Conservation (phyloP, 2,888 invertebrate genomes). For the Euproctis similis region DNA sequence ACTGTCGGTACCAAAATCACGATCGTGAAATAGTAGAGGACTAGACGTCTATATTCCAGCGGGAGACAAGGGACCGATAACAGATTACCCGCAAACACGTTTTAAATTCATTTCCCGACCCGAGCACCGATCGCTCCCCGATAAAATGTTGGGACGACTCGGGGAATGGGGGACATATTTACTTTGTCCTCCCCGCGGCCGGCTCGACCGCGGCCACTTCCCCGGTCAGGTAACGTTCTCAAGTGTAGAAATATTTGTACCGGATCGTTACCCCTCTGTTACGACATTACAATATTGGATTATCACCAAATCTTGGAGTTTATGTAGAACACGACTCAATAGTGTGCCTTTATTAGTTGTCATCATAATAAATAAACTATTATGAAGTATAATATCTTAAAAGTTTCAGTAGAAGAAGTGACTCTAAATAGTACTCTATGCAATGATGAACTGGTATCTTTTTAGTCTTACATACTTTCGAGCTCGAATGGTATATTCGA, state of each 20-base stretch:
- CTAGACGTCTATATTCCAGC: constrained; percentile 69
- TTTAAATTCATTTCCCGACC: constrained; percentile 76
- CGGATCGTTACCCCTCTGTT: constrained; percentile 61
- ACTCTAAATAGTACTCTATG: no score
- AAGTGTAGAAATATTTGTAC: constrained; percentile 73
- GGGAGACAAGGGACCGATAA: constrained; percentile 75
- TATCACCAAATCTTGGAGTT: constrained; percentile 42
- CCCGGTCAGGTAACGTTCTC: constrained; percentile 69
- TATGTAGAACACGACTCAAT: constrained; percentile 32
- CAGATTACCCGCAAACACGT: constrained; percentile 77
- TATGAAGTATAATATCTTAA: no score
- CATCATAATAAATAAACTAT: no score
- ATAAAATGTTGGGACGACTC: constrained; percentile 73
- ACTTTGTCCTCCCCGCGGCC: constrained; percentile 68
- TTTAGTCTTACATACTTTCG: no score
- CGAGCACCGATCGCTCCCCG: constrained; percentile 72
- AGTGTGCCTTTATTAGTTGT: no score
- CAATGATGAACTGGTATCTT: no score
- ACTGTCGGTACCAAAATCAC: constrained; percentile 43
- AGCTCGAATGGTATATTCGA: no score
- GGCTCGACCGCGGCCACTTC: constrained; percentile 61
- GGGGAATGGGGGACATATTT: constrained; percentile 72
- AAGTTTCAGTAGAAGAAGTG: no score
- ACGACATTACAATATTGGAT: constrained; percentile 66
- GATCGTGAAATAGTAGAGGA: constrained; percentile 47